These are phyloP conservation scores for Ophthalmolycus amberensis DNA, from an alignment of 2,113 vertebrate genomes.

Conservation along the genomic window DNA sequence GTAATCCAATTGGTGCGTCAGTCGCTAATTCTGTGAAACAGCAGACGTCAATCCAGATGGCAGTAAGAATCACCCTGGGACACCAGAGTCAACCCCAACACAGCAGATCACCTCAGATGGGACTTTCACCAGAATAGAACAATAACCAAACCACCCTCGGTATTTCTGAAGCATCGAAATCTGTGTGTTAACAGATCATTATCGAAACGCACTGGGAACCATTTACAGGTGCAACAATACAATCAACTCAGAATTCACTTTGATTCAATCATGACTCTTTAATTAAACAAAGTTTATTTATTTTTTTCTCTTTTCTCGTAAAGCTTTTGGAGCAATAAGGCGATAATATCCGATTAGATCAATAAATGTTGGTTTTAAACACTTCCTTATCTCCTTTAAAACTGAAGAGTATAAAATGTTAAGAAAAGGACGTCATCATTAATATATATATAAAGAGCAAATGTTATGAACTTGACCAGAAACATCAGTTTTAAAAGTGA, in stretches of 20 bases:
- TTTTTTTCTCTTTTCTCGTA: background rate
- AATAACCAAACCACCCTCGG: background rate
- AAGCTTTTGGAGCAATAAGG: too few relatives aligned
- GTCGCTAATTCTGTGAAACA: constrained; percentile 55
- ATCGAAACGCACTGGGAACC: background rate
- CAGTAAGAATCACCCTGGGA: constrained; percentile 33
- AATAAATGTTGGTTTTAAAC: background rate
- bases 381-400: background rate
- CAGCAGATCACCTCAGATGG: constrained; percentile 10
- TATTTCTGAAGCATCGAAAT: background rate
- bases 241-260: background rate
- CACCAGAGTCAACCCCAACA: constrained; percentile 10
- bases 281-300: too few relatives aligned
- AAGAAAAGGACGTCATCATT: background rate
- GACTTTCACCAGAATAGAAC: background rate
- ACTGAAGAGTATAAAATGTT: background rate
- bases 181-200: too few relatives aligned
- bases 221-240: background rate
- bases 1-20: constrained; percentile 68
- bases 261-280: background rate
- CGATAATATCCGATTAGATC: background rate
- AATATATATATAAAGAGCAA: background rate
- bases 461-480: background rate
- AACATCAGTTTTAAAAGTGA: background rate
- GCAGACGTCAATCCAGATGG: constrained; percentile 70